A percentile compares a stretch with the other conserved stretches of the same genome.
Conservation (phyloP, 2,113 vertebrate genomes). For the Turnix velox region DNA sequence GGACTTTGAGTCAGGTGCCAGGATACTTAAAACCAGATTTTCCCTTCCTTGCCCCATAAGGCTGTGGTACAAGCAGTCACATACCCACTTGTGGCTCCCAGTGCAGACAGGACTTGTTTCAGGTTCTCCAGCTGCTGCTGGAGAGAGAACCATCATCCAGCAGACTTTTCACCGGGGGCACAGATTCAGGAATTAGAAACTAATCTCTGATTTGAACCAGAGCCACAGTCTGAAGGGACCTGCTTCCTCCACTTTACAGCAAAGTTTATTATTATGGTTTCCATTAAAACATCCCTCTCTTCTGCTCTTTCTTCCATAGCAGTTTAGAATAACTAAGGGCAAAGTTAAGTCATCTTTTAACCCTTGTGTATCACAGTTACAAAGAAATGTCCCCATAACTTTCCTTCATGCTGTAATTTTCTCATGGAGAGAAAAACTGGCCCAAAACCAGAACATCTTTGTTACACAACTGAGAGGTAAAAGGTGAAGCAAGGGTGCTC, state of each 20-base stretch:
- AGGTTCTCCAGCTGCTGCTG: not conserved
- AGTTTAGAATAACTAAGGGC: not conserved
- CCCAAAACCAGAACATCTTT: not conserved
- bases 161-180: conserved; percentile 44
- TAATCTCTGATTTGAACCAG: conserved; percentile 59
- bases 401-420: not conserved
- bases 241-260: conserved; percentile 55
- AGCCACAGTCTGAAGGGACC: conserved; percentile 46
- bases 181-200: conserved; percentile 51
- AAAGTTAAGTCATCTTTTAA: not conserved
- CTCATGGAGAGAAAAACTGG: not conserved
- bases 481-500: not conserved
- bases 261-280: conserved; percentile 38
- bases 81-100: not conserved
- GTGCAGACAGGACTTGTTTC: not conserved
- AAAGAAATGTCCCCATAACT: not conserved
- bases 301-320: not conserved
- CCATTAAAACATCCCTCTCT: conserved; percentile 1
- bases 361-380: not conserved
- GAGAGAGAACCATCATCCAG: conserved; percentile 12
- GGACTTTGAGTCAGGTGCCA: conserved; percentile 38
- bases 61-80: not conserved
- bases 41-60: not conserved
- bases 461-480: not conserved
- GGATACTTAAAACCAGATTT: conserved; percentile 6